These are phyloP conservation scores for Pantelozetes paolii DNA, from an alignment of 2,888 invertebrate species.

Conservation along the genomic window DNA sequence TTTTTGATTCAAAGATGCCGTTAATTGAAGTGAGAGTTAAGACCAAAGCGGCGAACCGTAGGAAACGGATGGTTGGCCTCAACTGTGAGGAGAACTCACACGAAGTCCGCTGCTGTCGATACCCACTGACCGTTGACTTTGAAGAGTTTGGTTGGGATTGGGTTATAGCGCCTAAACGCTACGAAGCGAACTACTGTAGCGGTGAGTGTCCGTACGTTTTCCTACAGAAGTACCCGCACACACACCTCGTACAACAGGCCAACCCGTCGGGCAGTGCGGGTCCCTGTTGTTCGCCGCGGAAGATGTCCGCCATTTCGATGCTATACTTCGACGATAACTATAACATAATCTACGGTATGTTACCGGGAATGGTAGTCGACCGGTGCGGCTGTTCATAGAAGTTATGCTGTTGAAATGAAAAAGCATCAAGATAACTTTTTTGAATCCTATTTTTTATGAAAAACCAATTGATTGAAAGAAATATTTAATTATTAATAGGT, in stretches of 20 bases:
- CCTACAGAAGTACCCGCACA: conserved; percentile 78
- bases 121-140: conserved; percentile 88
- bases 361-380: conserved; percentile 92
- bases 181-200: conserved; percentile 92
- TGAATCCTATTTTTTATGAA: too few species aligned
- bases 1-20: too few species aligned
- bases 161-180: conserved; percentile 90
- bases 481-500: too few species aligned
- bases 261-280: conserved; percentile 70
- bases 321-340: conserved; percentile 76
- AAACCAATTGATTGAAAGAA: too few species aligned
- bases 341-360: conserved; percentile 77
- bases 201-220: conserved; percentile 89
- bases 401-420: too few species aligned
- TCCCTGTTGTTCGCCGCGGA: conserved; percentile 87
- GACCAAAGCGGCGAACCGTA: conserved; percentile 54
- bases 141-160: conserved; percentile 95
- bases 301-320: conserved; percentile 72
- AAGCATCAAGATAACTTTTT: too few species aligned
- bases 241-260: conserved; percentile 77
- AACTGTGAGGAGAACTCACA: conserved; percentile 76
- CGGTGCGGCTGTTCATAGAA: conserved; percentile 81
- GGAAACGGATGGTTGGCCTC: conserved; percentile 71
- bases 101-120: conserved; percentile 85
- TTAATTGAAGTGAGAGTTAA: conserved; percentile 49